Conservation (phyloP, 1,140 invertebrate genomes). For the Drosophila albomicans region DNA sequence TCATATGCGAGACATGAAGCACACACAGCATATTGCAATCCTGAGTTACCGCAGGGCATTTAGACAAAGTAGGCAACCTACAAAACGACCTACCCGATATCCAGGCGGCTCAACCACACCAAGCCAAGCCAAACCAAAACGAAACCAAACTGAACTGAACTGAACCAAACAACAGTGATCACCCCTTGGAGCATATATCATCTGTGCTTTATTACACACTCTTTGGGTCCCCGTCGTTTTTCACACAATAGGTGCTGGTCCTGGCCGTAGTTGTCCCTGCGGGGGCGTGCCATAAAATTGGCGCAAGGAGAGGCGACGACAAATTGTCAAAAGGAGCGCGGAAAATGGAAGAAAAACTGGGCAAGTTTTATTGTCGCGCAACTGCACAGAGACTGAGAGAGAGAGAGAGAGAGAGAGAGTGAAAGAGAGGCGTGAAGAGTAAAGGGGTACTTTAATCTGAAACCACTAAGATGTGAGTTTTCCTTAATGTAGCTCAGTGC, state of each 20-base stretch:
- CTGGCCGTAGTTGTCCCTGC: slow-evolving; percentile 1
- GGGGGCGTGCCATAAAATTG: slow-evolving; percentile 55
- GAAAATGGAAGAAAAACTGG: slow-evolving; percentile 22
- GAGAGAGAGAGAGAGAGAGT: slow-evolving; percentile 1
- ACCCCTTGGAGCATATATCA: slow-evolving; percentile 50
- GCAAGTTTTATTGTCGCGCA: slow-evolving; percentile 57
- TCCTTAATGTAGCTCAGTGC: slow-evolving; percentile 35
- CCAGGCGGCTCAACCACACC: slow-evolving; percentile 7
- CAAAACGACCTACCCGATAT: slow-evolving; percentile 21
- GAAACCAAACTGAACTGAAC: not conserved
- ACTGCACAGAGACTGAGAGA: slow-evolving; percentile 3
- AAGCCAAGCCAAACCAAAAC: not conserved
- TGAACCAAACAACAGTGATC: slow-evolving; percentile 21
- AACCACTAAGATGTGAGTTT: slow-evolving; percentile 43
- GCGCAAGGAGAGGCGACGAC: slow-evolving; percentile 52
- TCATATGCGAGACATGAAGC: not conserved
- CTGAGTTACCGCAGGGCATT: slow-evolving; percentile 20
- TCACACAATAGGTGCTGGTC: slow-evolving; percentile 45
- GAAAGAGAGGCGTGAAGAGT: not conserved
- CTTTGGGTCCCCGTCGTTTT: slow-evolving; percentile 15
- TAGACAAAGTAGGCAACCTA: slow-evolving; percentile 15
- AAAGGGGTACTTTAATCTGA: slow-evolving; percentile 46
- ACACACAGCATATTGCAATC: slow-evolving; percentile 17
- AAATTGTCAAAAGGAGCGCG: slow-evolving; percentile 58
- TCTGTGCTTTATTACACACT: slow-evolving; percentile 61